Percentiles rank a stretch among this genome's conserved stretches.
Conservation (phyloP, 2,888 invertebrate genomes). For the Cephalotes varians region DNA sequence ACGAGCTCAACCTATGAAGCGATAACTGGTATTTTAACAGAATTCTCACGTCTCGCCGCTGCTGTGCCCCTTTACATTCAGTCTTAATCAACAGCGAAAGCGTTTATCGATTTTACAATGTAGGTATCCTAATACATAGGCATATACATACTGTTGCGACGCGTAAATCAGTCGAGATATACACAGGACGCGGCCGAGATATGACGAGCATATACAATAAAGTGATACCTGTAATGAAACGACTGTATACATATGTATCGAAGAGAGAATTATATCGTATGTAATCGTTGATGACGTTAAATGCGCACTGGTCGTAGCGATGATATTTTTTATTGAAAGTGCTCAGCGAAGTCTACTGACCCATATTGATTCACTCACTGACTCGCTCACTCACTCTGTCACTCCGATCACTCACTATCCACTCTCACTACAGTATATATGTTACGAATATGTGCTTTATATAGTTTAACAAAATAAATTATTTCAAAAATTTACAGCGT, state of each 20-base stretch:
- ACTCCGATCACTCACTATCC: slow-evolving; percentile 67
- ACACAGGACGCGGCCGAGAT: neutral
- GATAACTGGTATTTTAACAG: neutral
- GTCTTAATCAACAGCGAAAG: slow-evolving; percentile 38
- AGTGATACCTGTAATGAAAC: slow-evolving; percentile 32
- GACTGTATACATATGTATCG: slow-evolving; percentile 39
- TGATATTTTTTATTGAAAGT: slow-evolving; percentile 78
- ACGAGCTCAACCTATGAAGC: neutral
- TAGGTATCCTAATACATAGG: slow-evolving; percentile 27
- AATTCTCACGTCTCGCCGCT: slow-evolving; percentile 19
- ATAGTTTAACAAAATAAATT: slow-evolving; percentile 81
- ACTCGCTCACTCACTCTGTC: slow-evolving; percentile 71
- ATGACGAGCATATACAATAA: neutral
- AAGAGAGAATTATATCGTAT: slow-evolving; percentile 35
- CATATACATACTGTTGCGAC: slow-evolving; percentile 24
- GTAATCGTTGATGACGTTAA: slow-evolving; percentile 38
- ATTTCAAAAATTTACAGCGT: slow-evolving; percentile 71
- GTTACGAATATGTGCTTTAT: slow-evolving; percentile 82
- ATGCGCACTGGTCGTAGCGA: slow-evolving; percentile 66
- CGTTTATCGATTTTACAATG: slow-evolving; percentile 44
- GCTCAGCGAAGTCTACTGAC: slow-evolving; percentile 76
- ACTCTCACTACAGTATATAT: slow-evolving; percentile 78
- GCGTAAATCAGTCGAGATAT: slow-evolving; percentile 35
- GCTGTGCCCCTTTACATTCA: slow-evolving; percentile 12
- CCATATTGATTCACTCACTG: slow-evolving; percentile 31